phyloP scores from a whole-genome alignment of 2,888 invertebrate species.

The Dione juno region DNA sequence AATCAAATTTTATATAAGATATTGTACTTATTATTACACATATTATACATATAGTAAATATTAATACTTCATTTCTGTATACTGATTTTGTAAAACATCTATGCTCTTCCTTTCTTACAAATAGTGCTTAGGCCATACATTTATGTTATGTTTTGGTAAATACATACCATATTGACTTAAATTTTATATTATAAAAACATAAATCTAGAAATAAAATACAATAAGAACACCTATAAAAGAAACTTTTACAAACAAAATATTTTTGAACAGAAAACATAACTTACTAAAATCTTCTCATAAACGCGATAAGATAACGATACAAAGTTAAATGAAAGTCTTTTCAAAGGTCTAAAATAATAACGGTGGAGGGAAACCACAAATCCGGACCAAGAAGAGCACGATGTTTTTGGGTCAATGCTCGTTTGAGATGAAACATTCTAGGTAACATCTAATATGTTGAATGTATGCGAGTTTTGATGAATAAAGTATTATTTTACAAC shows the following conservation, averaged over 20 bases:
- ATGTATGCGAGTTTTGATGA: constrained; percentile 25
- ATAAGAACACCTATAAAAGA: background rate
- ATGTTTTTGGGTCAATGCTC: constrained; percentile 45
- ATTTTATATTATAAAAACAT: too few species aligned
- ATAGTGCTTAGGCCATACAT: too few species aligned
- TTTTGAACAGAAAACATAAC: constrained; percentile 21
- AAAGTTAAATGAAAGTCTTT: constrained; percentile 38
- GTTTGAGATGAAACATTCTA: constrained; percentile 42
- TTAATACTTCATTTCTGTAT: too few species aligned
- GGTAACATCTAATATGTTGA: constrained; percentile 42
- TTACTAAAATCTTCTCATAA: constrained; percentile 9
- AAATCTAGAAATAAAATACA: too few species aligned
- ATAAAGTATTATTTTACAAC: background rate
- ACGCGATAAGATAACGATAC: constrained; percentile 29
- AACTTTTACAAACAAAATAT: constrained; percentile 1
- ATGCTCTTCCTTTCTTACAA: too few species aligned
- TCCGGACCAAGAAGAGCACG: constrained; percentile 34
- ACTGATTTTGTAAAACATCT: too few species aligned
- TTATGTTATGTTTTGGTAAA: too few species aligned
- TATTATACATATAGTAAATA: too few species aligned
- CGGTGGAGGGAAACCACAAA: constrained; percentile 44
- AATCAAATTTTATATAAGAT: too few species aligned
- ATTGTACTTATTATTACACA: too few species aligned
- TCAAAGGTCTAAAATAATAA: constrained; percentile 41
- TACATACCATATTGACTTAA: too few species aligned